These are phyloP conservation scores for Campoplex capitator DNA, from an alignment of 2,888 invertebrate species.

Conservation along the genomic window DNA sequence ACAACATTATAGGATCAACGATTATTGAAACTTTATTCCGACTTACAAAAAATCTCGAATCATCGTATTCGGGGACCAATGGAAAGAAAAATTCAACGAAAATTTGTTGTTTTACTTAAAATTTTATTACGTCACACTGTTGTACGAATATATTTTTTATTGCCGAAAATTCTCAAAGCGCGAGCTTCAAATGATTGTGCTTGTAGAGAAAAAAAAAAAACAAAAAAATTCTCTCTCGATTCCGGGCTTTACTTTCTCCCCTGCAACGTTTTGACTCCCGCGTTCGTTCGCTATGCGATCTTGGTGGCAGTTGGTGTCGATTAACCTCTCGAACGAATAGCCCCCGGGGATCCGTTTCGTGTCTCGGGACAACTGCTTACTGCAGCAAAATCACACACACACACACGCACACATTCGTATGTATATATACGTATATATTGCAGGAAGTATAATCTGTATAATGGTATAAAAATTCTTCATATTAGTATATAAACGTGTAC, in stretches of 20 bases:
- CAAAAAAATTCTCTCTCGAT: conserved; percentile 1
- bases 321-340: conserved; percentile 69
- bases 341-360: conserved; percentile 65
- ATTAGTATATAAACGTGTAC: background rate
- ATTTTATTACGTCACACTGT: background rate
- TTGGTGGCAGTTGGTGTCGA: conserved; percentile 66
- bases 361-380: conserved; percentile 64
- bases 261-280: conserved; percentile 57
- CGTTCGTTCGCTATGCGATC: conserved; percentile 24
- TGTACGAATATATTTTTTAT: background rate
- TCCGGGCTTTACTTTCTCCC: conserved; percentile 13
- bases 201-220: background rate
- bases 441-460: background rate
- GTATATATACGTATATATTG: background rate
- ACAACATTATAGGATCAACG: no score
- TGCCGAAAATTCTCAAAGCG: background rate
- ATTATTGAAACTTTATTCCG: background rate
- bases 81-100: no score
- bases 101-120: background rate
- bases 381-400: conserved; percentile 51
- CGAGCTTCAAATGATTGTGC: background rate
- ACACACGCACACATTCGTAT: conserved; percentile 2
- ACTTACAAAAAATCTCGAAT: background rate
- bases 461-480: conserved; percentile 3
- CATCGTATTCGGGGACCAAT: background rate